Evolutionary conservation across 2,113 vertebrate species (phyloP), one percentile per base, ranked within the genome.

Genomic region (Rhynchopsitta pachyrhyncha): DNA sequence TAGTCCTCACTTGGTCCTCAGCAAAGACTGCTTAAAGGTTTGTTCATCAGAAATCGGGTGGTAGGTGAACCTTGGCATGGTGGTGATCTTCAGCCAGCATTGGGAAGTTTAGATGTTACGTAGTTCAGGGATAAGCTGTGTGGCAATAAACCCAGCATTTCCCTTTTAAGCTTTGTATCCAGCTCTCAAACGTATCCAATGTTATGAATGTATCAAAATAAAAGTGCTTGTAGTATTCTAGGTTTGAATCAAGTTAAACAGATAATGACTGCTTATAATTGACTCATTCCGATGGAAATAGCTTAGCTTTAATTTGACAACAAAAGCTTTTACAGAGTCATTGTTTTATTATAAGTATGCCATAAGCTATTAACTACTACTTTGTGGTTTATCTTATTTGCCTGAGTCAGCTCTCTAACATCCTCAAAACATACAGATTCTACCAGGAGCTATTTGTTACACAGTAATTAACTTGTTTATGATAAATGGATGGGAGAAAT

Each of bases 381-480:
- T 90, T 93, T 77, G 94, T 75, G 96, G 96, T 95, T 93, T 93
- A n/a, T 96, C 93, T 82, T 88, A 84, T 89, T 86, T 86, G 91
- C 96, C 96, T 95, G 85, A 97, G 94, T 97, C 97, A 97, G 97
- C 97, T 92, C 85, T 60, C 95, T 75, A 49, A 83, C 96, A 78
- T 96, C 96, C 96, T 94, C 81, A 73, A 60, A 94, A 95, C 94
- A 86, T 62, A 90, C 81, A 75, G 90, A 85, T 88, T 98, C 92
- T 94, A 94, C 97, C 94, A 96, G 96, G 96, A 97, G 94, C 83
- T 87, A 97, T 98, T 98, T 97, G 98, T 98, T 98, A 97, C 97
- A 88, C 91, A 90, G 95, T 98, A 98, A 98, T 98, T 98, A 98
- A 98, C 97, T 98, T 98, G 97, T 98, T 98, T 97, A 97, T 98